These are phyloP conservation scores for Drosophila baimaii DNA, from an alignment of 1,140 invertebrate genomes.

Conservation along the genomic window DNA sequence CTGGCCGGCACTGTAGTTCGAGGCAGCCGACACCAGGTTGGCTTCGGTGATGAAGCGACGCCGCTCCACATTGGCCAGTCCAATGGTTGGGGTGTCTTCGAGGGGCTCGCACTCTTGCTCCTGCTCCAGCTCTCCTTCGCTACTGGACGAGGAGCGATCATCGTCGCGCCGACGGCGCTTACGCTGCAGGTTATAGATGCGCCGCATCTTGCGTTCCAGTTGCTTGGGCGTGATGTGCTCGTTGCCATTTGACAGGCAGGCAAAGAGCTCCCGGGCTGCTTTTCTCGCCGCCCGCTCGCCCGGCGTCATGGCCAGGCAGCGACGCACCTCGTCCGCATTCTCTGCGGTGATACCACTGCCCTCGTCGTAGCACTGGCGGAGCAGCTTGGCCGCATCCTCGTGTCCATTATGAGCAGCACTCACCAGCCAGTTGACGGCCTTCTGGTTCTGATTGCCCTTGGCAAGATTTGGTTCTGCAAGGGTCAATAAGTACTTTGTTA, in stretches of 20 bases:
- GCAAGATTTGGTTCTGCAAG: constrained; percentile 75
- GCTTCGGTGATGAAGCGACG: constrained; percentile 89
- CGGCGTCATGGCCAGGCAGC: constrained; percentile 91
- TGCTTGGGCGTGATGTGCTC: constrained; percentile 93
- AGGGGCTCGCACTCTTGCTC: constrained; percentile 50
- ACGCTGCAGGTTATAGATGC: constrained; percentile 86
- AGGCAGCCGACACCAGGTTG: constrained; percentile 91
- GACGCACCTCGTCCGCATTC: constrained; percentile 92
- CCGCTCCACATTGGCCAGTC: constrained; percentile 44
- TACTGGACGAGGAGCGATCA: constrained; percentile 60
- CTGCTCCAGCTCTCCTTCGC: constrained; percentile 63
- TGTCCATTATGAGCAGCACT: constrained; percentile 95
- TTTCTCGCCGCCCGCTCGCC: constrained; percentile 93
- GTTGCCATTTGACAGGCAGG: constrained; percentile 92
- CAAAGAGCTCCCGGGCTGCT: constrained; percentile 93
- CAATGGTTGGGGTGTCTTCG: constrained; percentile 53
- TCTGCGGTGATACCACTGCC: constrained; percentile 92
- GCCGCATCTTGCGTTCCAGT: constrained; percentile 88
- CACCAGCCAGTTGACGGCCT: constrained; percentile 94
- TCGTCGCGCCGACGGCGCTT: constrained; percentile 74
- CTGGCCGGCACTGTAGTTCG: constrained; percentile 91
- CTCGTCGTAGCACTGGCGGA: constrained; percentile 91
- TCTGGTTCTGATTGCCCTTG: constrained; percentile 84
- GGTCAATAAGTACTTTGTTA: neutral
- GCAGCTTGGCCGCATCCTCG: constrained; percentile 91